Percentiles rank a stretch among this genome's conserved stretches.
Evolutionary conservation across 2,888 invertebrate species (phyloP).

Genomic region (Zaprionus obscuricornis): DNA sequence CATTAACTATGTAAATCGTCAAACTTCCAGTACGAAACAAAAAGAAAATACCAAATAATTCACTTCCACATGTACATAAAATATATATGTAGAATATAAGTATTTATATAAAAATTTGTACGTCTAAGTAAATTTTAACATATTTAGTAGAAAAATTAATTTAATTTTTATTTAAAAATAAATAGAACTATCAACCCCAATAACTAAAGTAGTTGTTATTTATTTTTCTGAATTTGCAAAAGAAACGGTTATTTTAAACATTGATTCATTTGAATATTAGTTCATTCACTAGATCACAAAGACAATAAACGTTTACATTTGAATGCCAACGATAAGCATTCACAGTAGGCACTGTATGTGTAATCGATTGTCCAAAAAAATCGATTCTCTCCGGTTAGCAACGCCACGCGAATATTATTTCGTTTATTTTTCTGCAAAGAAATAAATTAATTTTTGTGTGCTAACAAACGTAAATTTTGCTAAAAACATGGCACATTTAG

Average conservation of each 20-base stretch:
- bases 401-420: slow-evolving; percentile 51
- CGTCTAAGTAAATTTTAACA: slow-evolving; percentile 39
- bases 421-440: slow-evolving; percentile 27
- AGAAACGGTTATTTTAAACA: too few relatives aligned
- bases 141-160: too few relatives aligned
- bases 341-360: too few relatives aligned
- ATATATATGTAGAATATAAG: slow-evolving; percentile 32
- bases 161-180: too few relatives aligned
- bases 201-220: too few relatives aligned
- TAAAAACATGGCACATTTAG: slow-evolving; percentile 79
- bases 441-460: slow-evolving; percentile 13
- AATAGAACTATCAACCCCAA: too few relatives aligned
- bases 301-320: too few relatives aligned
- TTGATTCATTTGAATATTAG: too few relatives aligned
- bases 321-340: too few relatives aligned
- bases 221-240: too few relatives aligned
- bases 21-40: slow-evolving; percentile 66
- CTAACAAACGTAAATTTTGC: slow-evolving; percentile 1
- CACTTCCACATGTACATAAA: slow-evolving; percentile 50
- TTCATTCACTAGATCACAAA: too few relatives aligned
- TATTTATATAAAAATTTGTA: slow-evolving; percentile 43
- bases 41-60: slow-evolving; percentile 14
- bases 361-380: slow-evolving; percentile 1
- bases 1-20: slow-evolving; percentile 46
- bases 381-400: slow-evolving; percentile 33